phyloP scores from a whole-genome alignment of 2,888 invertebrate species.

The Leptinotarsa tumamoca region DNA sequence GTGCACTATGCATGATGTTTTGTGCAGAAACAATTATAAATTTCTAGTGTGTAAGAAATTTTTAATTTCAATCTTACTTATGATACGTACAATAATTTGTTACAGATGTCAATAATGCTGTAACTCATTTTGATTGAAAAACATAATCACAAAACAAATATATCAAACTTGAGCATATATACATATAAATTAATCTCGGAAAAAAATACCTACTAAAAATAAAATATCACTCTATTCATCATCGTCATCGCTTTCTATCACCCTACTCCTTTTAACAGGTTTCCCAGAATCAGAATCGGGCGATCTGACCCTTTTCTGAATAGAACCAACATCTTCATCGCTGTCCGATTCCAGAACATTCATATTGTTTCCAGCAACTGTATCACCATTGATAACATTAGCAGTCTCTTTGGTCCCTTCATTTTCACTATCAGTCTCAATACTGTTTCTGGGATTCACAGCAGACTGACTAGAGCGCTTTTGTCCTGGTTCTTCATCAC shows the following conservation, averaged over 20 bases:
- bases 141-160: not conserved
- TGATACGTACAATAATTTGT: too few relatives aligned
- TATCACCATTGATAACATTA: not conserved
- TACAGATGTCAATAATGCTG: too few relatives aligned
- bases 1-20: too few relatives aligned
- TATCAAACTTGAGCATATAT: not conserved
- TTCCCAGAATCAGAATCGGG: slow-evolving; percentile 51
- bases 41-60: too few relatives aligned
- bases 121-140: not conserved
- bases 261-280: slow-evolving; percentile 52
- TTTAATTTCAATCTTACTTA: too few relatives aligned
- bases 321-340: slow-evolving; percentile 33
- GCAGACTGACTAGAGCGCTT: not conserved
- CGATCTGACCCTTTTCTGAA: slow-evolving; percentile 44
- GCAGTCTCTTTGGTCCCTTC: slow-evolving; percentile 4
- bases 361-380: not conserved
- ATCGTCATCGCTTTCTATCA: slow-evolving; percentile 58
- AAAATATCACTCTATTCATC: not conserved
- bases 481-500: slow-evolving; percentile 38
- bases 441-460: not conserved
- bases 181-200: not conserved
- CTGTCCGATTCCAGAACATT: slow-evolving; percentile 12
- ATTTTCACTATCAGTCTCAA: slow-evolving; percentile 17
- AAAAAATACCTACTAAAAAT: not conserved
- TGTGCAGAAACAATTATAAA: too few relatives aligned